Evolutionary conservation across 2,888 invertebrate species (phyloP), one percentile per base, ranked within the genome.

Genomic region (Macropis europaea): DNA sequence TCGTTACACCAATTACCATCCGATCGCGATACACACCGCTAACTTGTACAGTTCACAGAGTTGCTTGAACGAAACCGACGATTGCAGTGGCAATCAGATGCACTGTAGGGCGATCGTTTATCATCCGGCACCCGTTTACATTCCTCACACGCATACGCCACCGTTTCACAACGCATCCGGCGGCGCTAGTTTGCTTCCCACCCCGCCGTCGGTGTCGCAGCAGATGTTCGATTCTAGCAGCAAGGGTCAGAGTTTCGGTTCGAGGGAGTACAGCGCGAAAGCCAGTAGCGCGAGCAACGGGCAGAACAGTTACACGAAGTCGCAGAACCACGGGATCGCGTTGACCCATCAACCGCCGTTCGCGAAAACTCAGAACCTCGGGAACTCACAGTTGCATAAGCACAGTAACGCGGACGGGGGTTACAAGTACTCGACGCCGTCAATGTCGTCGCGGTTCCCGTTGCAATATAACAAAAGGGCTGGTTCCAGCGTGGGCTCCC

Each of bases 1-100:
- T 73, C 86, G 88, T 63, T 89, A 86, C 60, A 54, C 85, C 53
- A 86, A 85, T 71, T 88, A 86, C 54, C 89, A 87, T 76, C 82
- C 86, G 22, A 62, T 87, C 48, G 71, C 84, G 59, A 77, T 86
- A 63, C 86, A 85, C 57, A 68, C 84, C 19, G 60, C 82, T 43
- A 82, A 79, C 62, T 52, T 85, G 59, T 84, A 84, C 52, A 77
- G 73, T 52, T 69, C 84, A 19, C 87, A 84, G 60, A 81, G 75
- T 13, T 81, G 81, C 63, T 62, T 79, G 57, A 82, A 77, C 76
- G 87, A 87, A 28, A 74, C 73, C 32, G 86, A 87, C n/a, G 88
- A 87, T 36, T 77, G 77, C 43, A 68, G 72, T 36, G 67, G 73
- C 26, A 83, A 73, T 74, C 82, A 81, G 57, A 83, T 88, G 82